Evolutionary conservation across 2,797 vertebrate genomes (phyloP), one percentile per base, ranked within the genome.

Genomic region (Schizopygopsis pylzovi): DNA sequence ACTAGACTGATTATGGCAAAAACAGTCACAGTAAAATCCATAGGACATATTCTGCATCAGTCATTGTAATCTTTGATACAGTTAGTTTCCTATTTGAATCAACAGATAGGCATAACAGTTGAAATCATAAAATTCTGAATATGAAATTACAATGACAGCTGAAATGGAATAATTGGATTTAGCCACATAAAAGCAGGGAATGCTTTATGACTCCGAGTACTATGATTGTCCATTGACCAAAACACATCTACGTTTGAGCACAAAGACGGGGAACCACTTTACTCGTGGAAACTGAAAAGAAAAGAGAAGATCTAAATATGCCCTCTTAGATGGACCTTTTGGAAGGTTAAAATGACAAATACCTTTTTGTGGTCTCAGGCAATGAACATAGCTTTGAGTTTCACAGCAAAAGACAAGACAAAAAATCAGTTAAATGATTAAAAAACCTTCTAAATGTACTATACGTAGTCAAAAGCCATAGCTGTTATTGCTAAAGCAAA

Each of bases 51-150:
- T 28, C 56, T 15, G 81, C 13, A 25, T 82, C 71, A 83, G 37
- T 80, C 54, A 82, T 18, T 76, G 61, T 68, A 78, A 71, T 82
- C 75, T 73, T 63, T 49, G 81, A 82, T 73, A 79, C 65, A 54
- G 63, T 11, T 52, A 18, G 65, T 65, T 61, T 79, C 85, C 83
- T 89, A 88, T 90, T 89, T 83, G 87, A 87, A 87, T 88, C 79
- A 86, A 88, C 67, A 90, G 85, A 88, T 52, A 43, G 71, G 67
- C 63, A 8, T 67, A 67, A 59, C 45, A 22, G 56, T 78, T 63
- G 54, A 75, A 43, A 72, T 20, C 28, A 78, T 71, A 80, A 12
- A 81, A 12, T 54, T 77, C 45, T 22, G 70, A 59, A 73, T 54
- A 41, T 79, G 43, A 70, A 81, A 52, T 47, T 22, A 75, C 28